phyloP scores from a whole-genome alignment of 64 coral and sea anemone species.

The Stylophora pistillata region DNA sequence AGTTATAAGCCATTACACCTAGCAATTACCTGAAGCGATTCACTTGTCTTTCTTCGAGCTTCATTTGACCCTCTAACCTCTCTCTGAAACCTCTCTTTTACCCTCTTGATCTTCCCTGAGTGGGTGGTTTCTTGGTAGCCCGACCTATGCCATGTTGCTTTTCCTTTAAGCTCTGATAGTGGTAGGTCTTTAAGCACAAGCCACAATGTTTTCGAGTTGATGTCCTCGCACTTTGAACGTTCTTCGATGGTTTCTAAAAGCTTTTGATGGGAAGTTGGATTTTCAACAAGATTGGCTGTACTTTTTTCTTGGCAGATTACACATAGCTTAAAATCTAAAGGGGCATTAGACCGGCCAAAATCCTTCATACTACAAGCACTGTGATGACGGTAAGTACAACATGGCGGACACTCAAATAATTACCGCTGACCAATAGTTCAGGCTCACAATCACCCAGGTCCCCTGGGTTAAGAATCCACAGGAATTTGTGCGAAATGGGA shows the following conservation, averaged over 20 bases:
- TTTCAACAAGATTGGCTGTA: not conserved
- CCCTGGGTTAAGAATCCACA: conserved; percentile 54
- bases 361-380: conserved; percentile 53
- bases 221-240: not conserved
- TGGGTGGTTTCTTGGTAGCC: not conserved
- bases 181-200: not conserved
- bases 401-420: conserved; percentile 68
- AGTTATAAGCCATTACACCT: too few relatives aligned
- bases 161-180: not conserved
- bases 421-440: conserved; percentile 66
- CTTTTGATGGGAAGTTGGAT: not conserved
- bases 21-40: not conserved
- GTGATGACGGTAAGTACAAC: conserved; percentile 58
- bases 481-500: conserved; percentile 60
- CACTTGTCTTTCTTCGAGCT: conserved; percentile 7
- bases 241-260: not conserved
- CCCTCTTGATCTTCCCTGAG: not conserved
- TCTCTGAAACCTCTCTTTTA: not conserved
- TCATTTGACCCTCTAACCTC: conserved; percentile 6
- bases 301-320: not conserved
- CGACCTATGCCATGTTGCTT: not conserved
- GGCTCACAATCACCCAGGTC: conserved; percentile 54
- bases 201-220: not conserved
- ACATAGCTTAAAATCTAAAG: conserved; percentile 51
- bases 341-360: conserved; percentile 44